A percentile compares a stretch with the other conserved stretches of the same genome.
phyloP scores from a whole-genome alignment of 2,888 invertebrate genomes.

The Coremacera marginata region DNA sequence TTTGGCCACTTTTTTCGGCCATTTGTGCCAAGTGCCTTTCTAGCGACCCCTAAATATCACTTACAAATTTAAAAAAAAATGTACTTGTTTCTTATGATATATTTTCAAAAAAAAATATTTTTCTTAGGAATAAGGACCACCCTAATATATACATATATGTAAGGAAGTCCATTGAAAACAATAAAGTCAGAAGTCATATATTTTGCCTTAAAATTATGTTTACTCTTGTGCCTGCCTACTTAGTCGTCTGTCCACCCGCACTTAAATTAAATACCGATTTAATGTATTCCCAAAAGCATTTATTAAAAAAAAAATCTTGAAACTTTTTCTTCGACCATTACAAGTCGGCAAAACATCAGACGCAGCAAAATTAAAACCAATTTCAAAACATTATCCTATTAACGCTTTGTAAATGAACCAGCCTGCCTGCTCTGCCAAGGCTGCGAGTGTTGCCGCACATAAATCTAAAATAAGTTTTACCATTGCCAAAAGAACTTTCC shows the following conservation, averaged over 20 bases:
- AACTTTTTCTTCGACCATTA: background rate
- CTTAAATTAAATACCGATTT: constrained; percentile 4
- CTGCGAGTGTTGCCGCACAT: constrained; percentile 13
- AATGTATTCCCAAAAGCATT: background rate
- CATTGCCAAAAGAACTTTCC: constrained; percentile 10
- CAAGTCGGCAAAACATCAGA: constrained; percentile 6
- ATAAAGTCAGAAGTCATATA: background rate
- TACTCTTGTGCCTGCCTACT: too few relatives aligned
- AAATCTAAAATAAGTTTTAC: constrained; percentile 24
- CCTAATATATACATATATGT: too few relatives aligned
- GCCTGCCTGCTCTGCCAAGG: constrained; percentile 51
- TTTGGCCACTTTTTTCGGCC: too few relatives aligned
- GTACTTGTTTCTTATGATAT: too few relatives aligned
- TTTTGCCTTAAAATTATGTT: background rate
- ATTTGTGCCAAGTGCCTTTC: too few relatives aligned
- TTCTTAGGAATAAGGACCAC: too few relatives aligned
- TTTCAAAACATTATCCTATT: constrained; percentile 55
- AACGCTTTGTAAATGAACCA: constrained; percentile 59
- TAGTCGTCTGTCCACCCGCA: background rate
- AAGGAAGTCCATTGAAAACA: background rate
- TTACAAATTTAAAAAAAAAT: too few relatives aligned
- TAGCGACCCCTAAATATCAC: too few relatives aligned
- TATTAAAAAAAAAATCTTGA: background rate
- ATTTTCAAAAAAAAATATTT: too few relatives aligned
- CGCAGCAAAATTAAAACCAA: constrained; percentile 22